phyloP scores from a whole-genome alignment of 2,888 invertebrate species.

The Perithous albicinctus region DNA sequence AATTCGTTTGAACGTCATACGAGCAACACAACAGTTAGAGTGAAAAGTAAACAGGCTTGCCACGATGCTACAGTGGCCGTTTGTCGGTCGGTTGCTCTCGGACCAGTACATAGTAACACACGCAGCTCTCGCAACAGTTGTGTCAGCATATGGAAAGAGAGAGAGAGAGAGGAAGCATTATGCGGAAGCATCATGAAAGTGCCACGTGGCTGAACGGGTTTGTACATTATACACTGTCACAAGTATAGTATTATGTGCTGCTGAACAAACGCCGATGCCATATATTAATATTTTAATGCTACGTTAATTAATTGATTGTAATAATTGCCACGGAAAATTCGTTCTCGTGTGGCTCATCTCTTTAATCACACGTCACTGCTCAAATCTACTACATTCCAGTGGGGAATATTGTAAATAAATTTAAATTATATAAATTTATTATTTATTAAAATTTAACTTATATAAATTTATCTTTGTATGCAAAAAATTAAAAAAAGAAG shows the following conservation, averaged over 20 bases:
- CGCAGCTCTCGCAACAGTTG: constrained; percentile 27
- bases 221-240: background rate
- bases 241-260: constrained; percentile 9
- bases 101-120: background rate
- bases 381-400: too few relatives aligned
- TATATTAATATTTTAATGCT: constrained; percentile 8
- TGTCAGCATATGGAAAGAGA: background rate
- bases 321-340: constrained; percentile 38
- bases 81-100: constrained; percentile 8
- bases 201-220: background rate
- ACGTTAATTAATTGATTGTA: constrained; percentile 39
- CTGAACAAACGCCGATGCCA: constrained; percentile 1
- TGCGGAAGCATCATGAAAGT: constrained; percentile 8
- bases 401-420: too few relatives aligned
- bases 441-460: too few relatives aligned
- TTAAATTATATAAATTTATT: too few relatives aligned
- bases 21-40: background rate
- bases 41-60: constrained; percentile 29
- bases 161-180: too few relatives aligned
- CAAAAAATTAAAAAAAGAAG: too few relatives aligned
- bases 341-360: constrained; percentile 18
- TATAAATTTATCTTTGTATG: too few relatives aligned
- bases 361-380: constrained; percentile 22
- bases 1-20: background rate
- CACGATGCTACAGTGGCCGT: background rate